Conservation (phyloP, 2,888 invertebrate species). For the Adelognathus sp. region DNA sequence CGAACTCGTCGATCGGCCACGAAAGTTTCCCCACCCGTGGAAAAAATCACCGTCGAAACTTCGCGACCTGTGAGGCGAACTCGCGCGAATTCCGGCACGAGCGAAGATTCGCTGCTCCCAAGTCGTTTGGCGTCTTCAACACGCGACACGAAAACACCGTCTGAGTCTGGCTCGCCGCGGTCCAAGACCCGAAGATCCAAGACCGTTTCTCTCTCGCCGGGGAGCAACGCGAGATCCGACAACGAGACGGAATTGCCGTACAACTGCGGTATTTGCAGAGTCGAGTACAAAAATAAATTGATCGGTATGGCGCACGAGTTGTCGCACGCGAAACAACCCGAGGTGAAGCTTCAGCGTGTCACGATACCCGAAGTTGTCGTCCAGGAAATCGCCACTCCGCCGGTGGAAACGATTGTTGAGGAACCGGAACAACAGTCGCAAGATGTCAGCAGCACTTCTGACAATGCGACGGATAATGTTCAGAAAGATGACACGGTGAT, state of each 20-base stretch:
- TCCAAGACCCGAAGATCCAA: background rate
- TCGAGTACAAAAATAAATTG: slow-evolving; percentile 68
- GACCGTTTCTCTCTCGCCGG: background rate
- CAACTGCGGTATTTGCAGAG: slow-evolving; percentile 68
- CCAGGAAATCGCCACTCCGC: slow-evolving; percentile 7
- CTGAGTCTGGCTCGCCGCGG: background rate
- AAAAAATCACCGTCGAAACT: background rate
- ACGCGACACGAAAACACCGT: background rate
- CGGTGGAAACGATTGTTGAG: slow-evolving; percentile 5
- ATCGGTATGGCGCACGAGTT: slow-evolving; percentile 70
- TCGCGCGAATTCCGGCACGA: slow-evolving; percentile 38
- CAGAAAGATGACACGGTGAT: background rate
- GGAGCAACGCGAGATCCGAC: slow-evolving; percentile 38
- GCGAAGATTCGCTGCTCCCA: background rate
- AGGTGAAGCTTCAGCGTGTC: slow-evolving; percentile 69
- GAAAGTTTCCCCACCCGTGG: background rate
- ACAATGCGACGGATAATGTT: background rate
- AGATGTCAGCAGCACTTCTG: slow-evolving; percentile 38
- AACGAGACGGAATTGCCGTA: slow-evolving; percentile 50
- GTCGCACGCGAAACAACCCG: slow-evolving; percentile 71
- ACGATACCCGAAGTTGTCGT: slow-evolving; percentile 26
- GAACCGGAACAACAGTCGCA: slow-evolving; percentile 44
- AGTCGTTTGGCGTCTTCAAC: background rate
- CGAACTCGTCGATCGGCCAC: background rate
- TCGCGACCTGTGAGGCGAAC: background rate